phyloP scores from a whole-genome alignment of 2,888 invertebrate species.

The Nomada ruficornis region DNA sequence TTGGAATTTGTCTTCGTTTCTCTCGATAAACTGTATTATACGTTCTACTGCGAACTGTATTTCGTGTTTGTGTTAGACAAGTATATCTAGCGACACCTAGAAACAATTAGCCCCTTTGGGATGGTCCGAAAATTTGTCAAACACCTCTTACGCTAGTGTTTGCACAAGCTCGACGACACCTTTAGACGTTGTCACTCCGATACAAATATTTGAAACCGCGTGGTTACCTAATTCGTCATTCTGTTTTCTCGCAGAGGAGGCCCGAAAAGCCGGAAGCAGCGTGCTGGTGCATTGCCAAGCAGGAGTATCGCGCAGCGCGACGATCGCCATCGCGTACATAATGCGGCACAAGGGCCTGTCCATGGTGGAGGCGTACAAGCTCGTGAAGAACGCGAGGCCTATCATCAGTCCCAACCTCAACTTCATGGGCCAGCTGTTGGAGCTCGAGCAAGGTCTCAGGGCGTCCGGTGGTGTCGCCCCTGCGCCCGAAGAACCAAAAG shows the following conservation, averaged over 20 bases:
- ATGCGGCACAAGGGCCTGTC: constrained; percentile 94
- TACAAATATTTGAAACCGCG: not conserved
- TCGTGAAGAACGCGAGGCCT: constrained; percentile 93
- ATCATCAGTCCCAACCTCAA: constrained; percentile 98
- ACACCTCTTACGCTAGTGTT: too few species aligned
- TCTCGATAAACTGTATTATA: too few species aligned
- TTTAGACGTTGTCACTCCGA: not conserved
- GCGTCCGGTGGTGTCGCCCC: constrained; percentile 77
- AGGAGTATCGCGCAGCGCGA: constrained; percentile 97
- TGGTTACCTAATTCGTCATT: not conserved
- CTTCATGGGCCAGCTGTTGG: constrained; percentile 95
- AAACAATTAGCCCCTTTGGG: too few species aligned
- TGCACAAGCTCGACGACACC: too few species aligned
- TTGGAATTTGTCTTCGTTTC: too few species aligned
- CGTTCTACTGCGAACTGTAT: too few species aligned
- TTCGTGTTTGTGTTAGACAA: too few species aligned
- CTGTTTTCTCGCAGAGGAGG: constrained; percentile 87
- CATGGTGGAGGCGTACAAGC: constrained; percentile 94
- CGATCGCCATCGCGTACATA: constrained; percentile 97
- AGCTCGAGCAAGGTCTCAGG: constrained; percentile 90
- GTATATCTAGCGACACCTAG: too few species aligned
- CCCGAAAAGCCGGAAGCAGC: constrained; percentile 88
- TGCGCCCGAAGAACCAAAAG: constrained; percentile 82
- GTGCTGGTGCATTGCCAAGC: constrained; percentile 98
- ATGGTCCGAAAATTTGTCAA: too few species aligned